Evolutionary conservation across 2,113 vertebrate species (phyloP), one percentile per base, ranked within the genome.

Genomic region (Odobenus rosmarus): DNA sequence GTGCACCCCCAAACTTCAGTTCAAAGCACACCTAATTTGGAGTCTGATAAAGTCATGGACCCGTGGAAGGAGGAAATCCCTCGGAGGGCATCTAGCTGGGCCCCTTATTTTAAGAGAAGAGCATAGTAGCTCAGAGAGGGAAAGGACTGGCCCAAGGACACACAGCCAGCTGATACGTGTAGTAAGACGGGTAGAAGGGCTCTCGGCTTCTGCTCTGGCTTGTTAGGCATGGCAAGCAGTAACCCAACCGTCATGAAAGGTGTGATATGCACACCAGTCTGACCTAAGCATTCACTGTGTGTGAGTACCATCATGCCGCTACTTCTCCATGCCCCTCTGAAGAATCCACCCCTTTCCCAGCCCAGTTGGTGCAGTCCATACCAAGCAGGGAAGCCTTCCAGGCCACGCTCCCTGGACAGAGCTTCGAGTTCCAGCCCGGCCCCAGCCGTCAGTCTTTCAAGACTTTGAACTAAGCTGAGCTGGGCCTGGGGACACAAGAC

Each of bases 1-100:
- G 36, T 0, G 12, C 11, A 4, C 16, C 7, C 36, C 18, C 1
- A 18, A 23, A 24, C 82, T 28, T 6, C 2, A 15, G 26, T n/a
- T 19, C 59, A 46, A 12, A 24, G 23, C 51, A 59, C 31, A 2
- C 53, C 67, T 67, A 74, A 33, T 12, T 42, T 26, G 53, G 53
- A 26, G n/a, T 88, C 69, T 42, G 57, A 31, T 83, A 24, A 24
- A 49, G 39, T 72, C 55, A 1, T 4, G 21, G 55, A 6, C 55
- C 28, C 12, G 15, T 7, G 21, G 55, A 42, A 61, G 55, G 18
- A 74, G 39, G 28, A 76, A 42, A 15, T 4, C 7, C 69, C 53
- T 62, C 12, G 0, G n/a, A 80, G 24, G 10, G 33, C 69, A 7
- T 36, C 81, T 76, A 39, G 69, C 11, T 6, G 0, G 14, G 19